Percentiles rank a stretch among this genome's conserved stretches.
Evolutionary conservation across 2,113 vertebrate species (phyloP).

Genomic region (Anas platyrhynchos): DNA sequence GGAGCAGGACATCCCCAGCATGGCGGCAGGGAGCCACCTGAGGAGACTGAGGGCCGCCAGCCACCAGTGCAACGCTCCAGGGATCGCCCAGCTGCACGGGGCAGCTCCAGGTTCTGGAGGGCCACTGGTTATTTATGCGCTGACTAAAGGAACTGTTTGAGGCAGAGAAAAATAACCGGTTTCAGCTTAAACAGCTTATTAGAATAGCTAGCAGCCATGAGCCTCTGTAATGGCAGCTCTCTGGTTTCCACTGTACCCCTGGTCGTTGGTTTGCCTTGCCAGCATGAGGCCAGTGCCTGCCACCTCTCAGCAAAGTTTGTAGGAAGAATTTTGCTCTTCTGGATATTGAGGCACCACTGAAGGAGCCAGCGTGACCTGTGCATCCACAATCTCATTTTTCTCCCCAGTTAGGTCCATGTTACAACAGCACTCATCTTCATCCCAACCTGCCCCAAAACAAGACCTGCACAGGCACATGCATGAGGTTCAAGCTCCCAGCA

Average conservation of each 20-base stretch:
- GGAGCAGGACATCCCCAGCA: too few relatives aligned
- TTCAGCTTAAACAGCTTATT: not conserved
- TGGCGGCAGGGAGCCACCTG: not conserved
- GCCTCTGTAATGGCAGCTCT: not conserved
- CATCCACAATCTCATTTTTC: conserved; percentile 26
- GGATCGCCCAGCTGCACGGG: not conserved
- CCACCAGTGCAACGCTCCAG: not conserved
- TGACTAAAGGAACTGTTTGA: not conserved
- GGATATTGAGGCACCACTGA: conserved; percentile 21
- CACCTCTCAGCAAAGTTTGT: not conserved
- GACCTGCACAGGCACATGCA: not conserved
- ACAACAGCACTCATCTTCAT: not conserved
- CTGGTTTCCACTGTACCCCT: not conserved
- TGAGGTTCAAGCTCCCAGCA: not conserved
- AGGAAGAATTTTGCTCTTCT: conserved; percentile 1
- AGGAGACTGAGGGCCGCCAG: not conserved
- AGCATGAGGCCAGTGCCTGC: not conserved
- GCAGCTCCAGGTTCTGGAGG: not conserved
- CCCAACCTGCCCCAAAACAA: not conserved
- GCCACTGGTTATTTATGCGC: not conserved
- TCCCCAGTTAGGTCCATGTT: not conserved
- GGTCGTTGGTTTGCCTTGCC: conserved; percentile 20
- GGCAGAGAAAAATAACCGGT: not conserved
- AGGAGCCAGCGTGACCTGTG: not conserved
- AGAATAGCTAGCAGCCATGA: not conserved